Conservation (phyloP, 2,113 vertebrate species). For the Melanocharis versteri region DNA sequence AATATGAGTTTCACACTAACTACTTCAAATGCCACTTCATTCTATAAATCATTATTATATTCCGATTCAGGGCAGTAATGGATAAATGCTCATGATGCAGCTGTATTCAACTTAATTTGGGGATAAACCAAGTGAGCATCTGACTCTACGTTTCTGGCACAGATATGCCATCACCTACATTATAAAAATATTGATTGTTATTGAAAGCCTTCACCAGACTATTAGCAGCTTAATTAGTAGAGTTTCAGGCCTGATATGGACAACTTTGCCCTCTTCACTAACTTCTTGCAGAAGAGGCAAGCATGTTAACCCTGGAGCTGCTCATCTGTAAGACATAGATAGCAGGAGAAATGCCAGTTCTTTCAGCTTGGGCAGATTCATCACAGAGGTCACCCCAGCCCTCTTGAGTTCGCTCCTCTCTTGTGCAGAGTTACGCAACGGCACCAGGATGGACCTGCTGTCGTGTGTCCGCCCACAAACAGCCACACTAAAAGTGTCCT, state of each 20-base stretch:
- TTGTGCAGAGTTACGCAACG: not conserved
- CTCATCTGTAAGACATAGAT: not conserved
- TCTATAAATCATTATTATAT: not conserved
- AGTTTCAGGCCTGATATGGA: not conserved
- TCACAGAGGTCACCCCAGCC: not conserved
- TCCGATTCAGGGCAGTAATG: not conserved
- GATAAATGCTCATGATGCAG: not conserved
- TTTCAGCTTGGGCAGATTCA: not conserved
- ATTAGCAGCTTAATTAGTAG: not conserved
- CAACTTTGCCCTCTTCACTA: not conserved
- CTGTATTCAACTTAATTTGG: not conserved
- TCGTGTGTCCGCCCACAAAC: not conserved
- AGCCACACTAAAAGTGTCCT: not conserved
- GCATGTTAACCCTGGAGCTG: not conserved
- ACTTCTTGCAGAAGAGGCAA: not conserved
- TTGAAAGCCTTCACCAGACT: not conserved
- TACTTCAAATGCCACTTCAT: not conserved
- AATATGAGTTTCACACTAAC: not conserved
- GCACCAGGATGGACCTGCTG: not conserved
- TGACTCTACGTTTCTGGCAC: not conserved
- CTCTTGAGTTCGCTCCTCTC: not conserved
- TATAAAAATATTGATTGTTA: not conserved
- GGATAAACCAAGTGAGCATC: not conserved
- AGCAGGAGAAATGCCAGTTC: not conserved
- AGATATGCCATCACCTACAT: not conserved